phyloP scores from a whole-genome alignment of 2,113 vertebrate genomes.

The Rynchops niger region DNA sequence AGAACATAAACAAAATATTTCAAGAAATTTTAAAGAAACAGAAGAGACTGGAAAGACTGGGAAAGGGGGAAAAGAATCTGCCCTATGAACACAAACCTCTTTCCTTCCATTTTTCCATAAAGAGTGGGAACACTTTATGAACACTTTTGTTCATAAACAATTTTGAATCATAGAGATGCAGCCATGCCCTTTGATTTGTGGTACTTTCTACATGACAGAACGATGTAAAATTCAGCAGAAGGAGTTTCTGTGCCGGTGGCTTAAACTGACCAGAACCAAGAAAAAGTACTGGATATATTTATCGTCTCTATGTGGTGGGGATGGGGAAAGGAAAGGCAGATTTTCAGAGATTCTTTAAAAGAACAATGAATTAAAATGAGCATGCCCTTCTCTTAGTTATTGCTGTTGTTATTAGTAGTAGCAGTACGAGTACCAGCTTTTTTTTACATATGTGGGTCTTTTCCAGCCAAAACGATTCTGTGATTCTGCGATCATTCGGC shows the following conservation, averaged over 20 bases:
- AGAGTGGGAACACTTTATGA: neutral
- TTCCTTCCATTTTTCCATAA: neutral
- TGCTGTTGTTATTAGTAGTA: neutral
- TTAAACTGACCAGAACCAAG: neutral
- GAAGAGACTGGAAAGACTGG: neutral
- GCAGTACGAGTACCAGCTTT: neutral
- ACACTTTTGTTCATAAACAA: neutral
- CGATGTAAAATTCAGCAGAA: neutral
- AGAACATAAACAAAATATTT: neutral
- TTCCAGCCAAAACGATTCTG: no score
- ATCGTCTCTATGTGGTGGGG: neutral
- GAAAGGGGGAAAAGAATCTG: neutral
- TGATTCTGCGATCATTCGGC: neutral
- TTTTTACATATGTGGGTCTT: neutral
- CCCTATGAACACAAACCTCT: neutral
- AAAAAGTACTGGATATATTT: neutral
- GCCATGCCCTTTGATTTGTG: neutral
- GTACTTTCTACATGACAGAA: neutral
- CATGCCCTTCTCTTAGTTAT: neutral
- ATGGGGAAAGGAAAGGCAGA: neutral
- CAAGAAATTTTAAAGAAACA: neutral
- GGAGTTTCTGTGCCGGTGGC: neutral
- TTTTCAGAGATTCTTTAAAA: neutral
- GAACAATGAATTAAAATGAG: neutral
- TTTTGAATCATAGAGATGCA: neutral